Base-by-base conservation (phyloP, 2,113 vertebrate genomes). In the Amblyornis subalaris region DNA sequence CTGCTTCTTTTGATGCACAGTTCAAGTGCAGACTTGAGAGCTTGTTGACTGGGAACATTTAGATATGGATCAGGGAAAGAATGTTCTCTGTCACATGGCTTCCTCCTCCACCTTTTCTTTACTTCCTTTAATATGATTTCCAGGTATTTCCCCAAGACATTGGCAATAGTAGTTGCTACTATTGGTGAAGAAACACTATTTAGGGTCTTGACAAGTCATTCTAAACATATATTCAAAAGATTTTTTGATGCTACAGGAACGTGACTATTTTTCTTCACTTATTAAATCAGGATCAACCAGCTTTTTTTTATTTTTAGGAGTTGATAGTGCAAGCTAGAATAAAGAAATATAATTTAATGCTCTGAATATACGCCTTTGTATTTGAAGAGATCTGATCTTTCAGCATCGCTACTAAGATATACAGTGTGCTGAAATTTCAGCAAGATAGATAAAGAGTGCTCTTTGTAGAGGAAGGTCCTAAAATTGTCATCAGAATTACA, bases 11-110 rank as follows among this genome's bases (percentile, higher is more conserved):
- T 81, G 91, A 92, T 77, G 83, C 74, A 53, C 65, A 66, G 70
- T 77, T 96, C 94, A 96, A 96, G 92, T 85, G 70, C 60, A 93
- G 80, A 86, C 84, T 94, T 94, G 92, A 96, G 93, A 96, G 83
- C 70, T 77, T 86, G 67, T 91, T 93, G 82, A 80, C 89, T 88
- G 77, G 60, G 76, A 92, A 95, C 84, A 48, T 89, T 96, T 73
- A 96, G 94, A 85, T 93, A 95, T 26, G 70, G 76, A 96, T 96
- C 89, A 75, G 38, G 67, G n/a, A 83, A 94, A 92, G 65, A 95
- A 93, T 85, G 55, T 88, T 94, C 96, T 86, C 85, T 85, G 55
- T 85, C 60, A 69, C 55, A 64, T 35, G 65, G 55, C 51, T 94
- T 93, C 94, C 76, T 89, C 75, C 79, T 92, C 75, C 79, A 44